Evolutionary conservation across 2,888 invertebrate species (phyloP), one percentile per base, ranked within the genome.

Genomic region (Aphidoletes aphidimyza): DNA sequence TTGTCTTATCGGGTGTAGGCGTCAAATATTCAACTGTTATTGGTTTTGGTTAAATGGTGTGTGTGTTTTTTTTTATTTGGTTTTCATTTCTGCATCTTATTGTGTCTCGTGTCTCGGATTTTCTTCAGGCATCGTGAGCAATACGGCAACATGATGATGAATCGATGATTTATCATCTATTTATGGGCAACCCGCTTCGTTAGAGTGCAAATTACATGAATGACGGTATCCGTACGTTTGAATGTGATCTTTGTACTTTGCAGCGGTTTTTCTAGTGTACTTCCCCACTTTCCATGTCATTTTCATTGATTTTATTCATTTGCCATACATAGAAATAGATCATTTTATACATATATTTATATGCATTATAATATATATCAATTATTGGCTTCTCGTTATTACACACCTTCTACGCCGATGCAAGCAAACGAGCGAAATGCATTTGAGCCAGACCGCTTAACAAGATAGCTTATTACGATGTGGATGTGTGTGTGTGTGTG

Each of bases 361-460:
- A 69, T 34, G n/a, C 30, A 69, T 69, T 30, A 69, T 69, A 30
- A 30, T 69, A 69, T 69, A 34, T 69, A 69, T 69, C 69, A 69
- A 69, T 69, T 69, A 69, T 69, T 69, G 69, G 69, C 34, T 69
- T 69, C 69, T 69, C 69, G 30, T 69, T 69, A 69, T 69, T 69
- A 69, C 69, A 69, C 34, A n/a, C n/a, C n/a, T n/a, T n/a, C n/a
- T n/a, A n/a, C n/a, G n/a, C n/a, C n/a, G n/a, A n/a, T n/a, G n/a
- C n/a, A n/a, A n/a, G n/a, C n/a, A n/a, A n/a, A n/a, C n/a, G n/a
- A n/a, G n/a, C n/a, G n/a, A n/a, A n/a, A 69, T 69, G 22, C 1
- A 54, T n/a, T 30, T 69, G 5, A 69, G 69, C 14, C 8, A 6
- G 69, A 9, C 14, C n/a, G 69, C 69, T 11, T 69, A 69, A 69